These are phyloP conservation scores for Scytalopus superciliaris DNA, from an alignment of 2,113 vertebrate genomes.

Conservation along the genomic window DNA sequence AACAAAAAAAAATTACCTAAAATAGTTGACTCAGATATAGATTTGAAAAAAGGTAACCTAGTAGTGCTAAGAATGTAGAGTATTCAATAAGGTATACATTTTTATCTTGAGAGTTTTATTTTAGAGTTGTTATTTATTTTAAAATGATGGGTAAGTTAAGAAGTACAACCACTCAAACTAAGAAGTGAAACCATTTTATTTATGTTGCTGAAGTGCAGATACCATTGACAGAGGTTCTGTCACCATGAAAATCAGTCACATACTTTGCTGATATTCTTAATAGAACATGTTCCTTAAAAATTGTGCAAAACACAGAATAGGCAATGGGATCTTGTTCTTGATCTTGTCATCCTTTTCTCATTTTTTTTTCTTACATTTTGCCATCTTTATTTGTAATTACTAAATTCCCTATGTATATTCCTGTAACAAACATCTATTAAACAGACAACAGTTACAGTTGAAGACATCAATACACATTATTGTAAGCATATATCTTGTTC, in stretches of 20 bases:
- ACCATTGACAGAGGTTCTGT: neutral
- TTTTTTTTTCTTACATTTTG: neutral
- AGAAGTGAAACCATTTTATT: neutral
- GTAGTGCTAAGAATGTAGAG: neutral
- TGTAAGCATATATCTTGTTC: neutral
- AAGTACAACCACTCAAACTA: neutral
- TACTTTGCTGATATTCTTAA: neutral
- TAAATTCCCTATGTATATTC: neutral
- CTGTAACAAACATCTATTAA: neutral
- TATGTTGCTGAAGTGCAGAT: neutral
- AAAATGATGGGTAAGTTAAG: neutral
- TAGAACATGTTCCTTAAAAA: neutral
- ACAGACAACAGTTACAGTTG: neutral
- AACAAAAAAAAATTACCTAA: neutral
- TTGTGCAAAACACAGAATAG: neutral
- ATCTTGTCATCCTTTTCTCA: neutral
- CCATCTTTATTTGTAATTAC: neutral
- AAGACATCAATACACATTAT: neutral
- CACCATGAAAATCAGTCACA: neutral
- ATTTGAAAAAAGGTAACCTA: neutral
- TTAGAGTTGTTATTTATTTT: neutral
- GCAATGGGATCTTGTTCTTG: neutral
- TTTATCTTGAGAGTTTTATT: too few species aligned
- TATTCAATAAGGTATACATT: neutral
- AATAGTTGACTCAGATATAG: neutral